Percentiles rank a stretch among this genome's conserved stretches.
Evolutionary conservation across 2,113 vertebrate species (phyloP).

Genomic region (Athene noctua): DNA sequence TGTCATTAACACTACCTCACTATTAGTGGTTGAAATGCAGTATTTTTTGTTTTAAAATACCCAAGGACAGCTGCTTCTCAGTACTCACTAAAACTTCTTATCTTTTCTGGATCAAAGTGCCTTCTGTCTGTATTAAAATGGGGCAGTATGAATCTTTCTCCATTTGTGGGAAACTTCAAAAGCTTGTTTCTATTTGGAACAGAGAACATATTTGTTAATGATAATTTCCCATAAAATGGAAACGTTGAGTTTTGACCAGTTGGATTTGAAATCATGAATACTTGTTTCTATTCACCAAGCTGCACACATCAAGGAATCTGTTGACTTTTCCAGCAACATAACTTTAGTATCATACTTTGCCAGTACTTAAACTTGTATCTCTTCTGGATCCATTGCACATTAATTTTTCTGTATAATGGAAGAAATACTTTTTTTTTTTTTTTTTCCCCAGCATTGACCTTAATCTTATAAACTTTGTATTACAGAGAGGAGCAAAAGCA

Average conservation of each 20-base stretch:
- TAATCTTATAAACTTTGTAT: neutral
- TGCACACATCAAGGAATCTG: neutral
- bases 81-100: neutral
- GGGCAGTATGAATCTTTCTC: neutral
- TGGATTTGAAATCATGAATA: neutral
- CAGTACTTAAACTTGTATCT: neutral
- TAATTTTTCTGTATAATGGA: neutral
- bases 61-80: neutral
- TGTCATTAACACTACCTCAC: neutral
- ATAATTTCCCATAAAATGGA: neutral
- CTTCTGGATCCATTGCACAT: neutral
- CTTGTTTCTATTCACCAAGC: fast-evolving
- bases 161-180: neutral
- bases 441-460: neutral
- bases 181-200: neutral
- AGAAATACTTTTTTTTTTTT: neutral
- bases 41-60: neutral
- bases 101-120: neutral
- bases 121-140: neutral
- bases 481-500: neutral
- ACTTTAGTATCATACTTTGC: neutral
- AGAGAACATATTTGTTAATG: neutral
- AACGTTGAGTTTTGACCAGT: neutral
- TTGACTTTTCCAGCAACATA: neutral
- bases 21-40: neutral